Base-by-base conservation (phyloP, 2,113 vertebrate species). In the Myanophis thanlyinensis region DNA sequence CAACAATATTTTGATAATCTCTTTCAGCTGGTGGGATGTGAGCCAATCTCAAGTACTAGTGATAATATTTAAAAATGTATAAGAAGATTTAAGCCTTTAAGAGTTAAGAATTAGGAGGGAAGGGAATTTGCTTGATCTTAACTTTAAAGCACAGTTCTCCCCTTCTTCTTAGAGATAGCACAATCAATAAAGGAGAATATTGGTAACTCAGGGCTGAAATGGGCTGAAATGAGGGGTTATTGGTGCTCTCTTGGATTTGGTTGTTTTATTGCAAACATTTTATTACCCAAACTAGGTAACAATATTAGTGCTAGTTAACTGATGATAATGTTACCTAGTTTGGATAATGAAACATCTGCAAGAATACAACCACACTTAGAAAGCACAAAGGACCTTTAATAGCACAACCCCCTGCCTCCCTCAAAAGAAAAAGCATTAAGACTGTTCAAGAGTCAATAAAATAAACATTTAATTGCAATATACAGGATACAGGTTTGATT, bases 401-500 rank as follows among this genome's bases (percentile, higher is more conserved):
- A 27, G 11, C 47, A 25, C 27, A 47, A 88, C 86, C 47, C 4
- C 90, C 80, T n/a, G n/a, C n/a, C n/a, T n/a, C 0, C 73, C 73
- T 51, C 91, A 93, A 91, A 0, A 0, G 3, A 15, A 73, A 88
- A 9, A 86, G n/a, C 15, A 44, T 84, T 56, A 27, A 13, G 27
- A 85, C 52, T 15, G 62, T 53, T 88, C 62, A 67, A 44, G 35
- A 46, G 27, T 73, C 48, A 56, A 89, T 89, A 35, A 90, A 48
- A 94, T 53, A 90, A 73, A 87, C 91, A 92, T 46, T 90, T 90
- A 91, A 52, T 92, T 51, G 35, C 87, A 91, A 93, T 84, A 1
- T 90, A 67, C 62, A n/a, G 12, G n/a, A 48, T 46, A 52, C 9
- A 27, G 25, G 11, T 59, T n/a, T 90, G 73, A 95, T 93, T 23